phyloP scores from a whole-genome alignment of 1,140 invertebrate genomes.

The Ceratoteleas bidentatus region DNA sequence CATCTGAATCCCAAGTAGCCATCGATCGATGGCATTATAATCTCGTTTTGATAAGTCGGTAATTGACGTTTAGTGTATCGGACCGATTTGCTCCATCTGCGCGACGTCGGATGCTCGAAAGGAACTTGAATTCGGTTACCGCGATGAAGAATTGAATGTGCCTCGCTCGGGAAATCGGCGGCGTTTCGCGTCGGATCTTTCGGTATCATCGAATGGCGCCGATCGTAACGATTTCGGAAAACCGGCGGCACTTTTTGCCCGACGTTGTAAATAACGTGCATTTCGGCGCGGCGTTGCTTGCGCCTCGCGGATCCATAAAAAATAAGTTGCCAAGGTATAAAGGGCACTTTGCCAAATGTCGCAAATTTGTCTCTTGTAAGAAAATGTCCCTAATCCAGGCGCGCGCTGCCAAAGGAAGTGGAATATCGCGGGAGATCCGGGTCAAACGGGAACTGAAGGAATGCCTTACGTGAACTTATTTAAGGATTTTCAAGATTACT shows the following conservation, averaged over 20 bases:
- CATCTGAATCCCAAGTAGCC: slow-evolving; percentile 39
- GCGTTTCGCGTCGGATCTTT: slow-evolving; percentile 16
- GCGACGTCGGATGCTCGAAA: neutral
- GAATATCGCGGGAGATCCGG: slow-evolving; percentile 53
- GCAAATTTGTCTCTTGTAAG: slow-evolving; percentile 58
- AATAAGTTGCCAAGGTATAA: slow-evolving; percentile 39
- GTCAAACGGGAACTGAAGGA: slow-evolving; percentile 53
- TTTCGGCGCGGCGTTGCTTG: slow-evolving; percentile 12
- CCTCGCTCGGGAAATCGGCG: neutral
- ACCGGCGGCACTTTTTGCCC: slow-evolving; percentile 18
- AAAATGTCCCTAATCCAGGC: slow-evolving; percentile 55
- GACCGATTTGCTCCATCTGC: neutral
- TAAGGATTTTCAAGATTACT: slow-evolving; percentile 57
- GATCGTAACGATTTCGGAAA: slow-evolving; percentile 30
- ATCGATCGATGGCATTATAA: slow-evolving; percentile 22
- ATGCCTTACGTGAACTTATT: slow-evolving; percentile 57
- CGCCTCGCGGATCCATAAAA: slow-evolving; percentile 35
- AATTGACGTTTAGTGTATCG: slow-evolving; percentile 4
- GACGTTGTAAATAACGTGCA: slow-evolving; percentile 32
- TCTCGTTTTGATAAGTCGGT: slow-evolving; percentile 10
- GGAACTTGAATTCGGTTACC: neutral
- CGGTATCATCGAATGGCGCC: slow-evolving; percentile 18
- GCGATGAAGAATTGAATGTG: slow-evolving; percentile 1
- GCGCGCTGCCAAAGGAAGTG: slow-evolving; percentile 45
- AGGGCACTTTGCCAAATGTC: slow-evolving; percentile 64